A percentile compares a stretch with the other conserved stretches of the same genome.
Conservation (phyloP, 2,888 invertebrate species). For the Drosophila emarginata region DNA sequence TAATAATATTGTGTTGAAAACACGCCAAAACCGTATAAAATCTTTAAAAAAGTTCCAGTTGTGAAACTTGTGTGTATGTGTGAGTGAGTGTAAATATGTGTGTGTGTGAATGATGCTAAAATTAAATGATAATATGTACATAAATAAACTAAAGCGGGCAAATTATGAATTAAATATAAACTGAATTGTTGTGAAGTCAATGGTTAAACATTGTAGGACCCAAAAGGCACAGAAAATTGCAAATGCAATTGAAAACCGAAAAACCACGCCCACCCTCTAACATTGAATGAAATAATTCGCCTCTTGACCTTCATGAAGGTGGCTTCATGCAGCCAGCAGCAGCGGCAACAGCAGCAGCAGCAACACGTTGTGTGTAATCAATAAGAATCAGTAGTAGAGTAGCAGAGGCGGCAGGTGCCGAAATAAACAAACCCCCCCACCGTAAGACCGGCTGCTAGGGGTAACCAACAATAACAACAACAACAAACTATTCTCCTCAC, state of each 20-base stretch:
- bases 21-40: not conserved
- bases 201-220: not conserved
- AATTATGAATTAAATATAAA: slow-evolving; percentile 55
- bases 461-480: slow-evolving; percentile 50
- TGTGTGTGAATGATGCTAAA: not conserved
- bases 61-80: not conserved
- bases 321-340: slow-evolving; percentile 2
- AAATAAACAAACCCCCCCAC: slow-evolving; percentile 52
- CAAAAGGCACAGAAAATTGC: not conserved
- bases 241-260: slow-evolving; percentile 1
- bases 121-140: slow-evolving; percentile 8
- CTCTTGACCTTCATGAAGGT: slow-evolving; percentile 78
- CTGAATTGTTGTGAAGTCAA: slow-evolving; percentile 52
- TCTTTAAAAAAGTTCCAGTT: not conserved
- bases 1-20: not conserved
- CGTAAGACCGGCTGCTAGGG: slow-evolving; percentile 70
- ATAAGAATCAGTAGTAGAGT: slow-evolving; percentile 54
- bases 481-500: slow-evolving; percentile 64
- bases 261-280: slow-evolving; percentile 15
- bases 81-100: not conserved
- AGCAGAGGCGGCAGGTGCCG: slow-evolving; percentile 38
- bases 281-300: slow-evolving; percentile 22
- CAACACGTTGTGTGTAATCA: slow-evolving; percentile 72
- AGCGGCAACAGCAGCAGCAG: slow-evolving; percentile 77
- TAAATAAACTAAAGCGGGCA: slow-evolving; percentile 18